Conservation (phyloP, 2,797 vertebrate genomes). For the Sus cebifrons region DNA sequence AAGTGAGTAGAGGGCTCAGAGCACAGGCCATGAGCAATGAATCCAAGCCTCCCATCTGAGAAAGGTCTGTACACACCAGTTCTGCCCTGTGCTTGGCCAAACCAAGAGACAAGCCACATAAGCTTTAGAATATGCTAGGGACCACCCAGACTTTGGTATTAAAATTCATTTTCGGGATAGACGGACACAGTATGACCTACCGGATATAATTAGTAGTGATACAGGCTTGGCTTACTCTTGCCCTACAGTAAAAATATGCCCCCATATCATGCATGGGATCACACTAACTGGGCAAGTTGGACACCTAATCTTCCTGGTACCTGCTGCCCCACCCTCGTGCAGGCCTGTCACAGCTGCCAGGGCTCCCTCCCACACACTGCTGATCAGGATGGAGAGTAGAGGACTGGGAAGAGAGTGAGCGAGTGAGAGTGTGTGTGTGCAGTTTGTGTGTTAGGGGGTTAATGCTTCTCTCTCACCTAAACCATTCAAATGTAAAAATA, state of each 20-base stretch:
- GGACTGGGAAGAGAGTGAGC: background rate
- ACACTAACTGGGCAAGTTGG: slow-evolving; percentile 5
- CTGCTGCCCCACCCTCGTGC: background rate
- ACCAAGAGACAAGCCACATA: background rate
- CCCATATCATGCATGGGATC: background rate
- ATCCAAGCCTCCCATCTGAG: background rate
- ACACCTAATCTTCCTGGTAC: slow-evolving; percentile 30
- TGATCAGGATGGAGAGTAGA: background rate
- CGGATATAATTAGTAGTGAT: slow-evolving; percentile 74
- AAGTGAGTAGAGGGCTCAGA: background rate
- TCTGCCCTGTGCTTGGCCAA: background rate
- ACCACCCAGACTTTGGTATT: background rate
- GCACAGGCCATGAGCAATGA: background rate
- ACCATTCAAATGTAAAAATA: background rate
- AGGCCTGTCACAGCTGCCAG: slow-evolving; percentile 4
- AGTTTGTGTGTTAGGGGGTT: too few species aligned
- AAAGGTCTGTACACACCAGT: background rate
- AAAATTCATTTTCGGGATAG: slow-evolving; percentile 27
- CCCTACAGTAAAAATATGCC: slow-evolving; percentile 66
- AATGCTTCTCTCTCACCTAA: background rate
- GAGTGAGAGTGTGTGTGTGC: too few species aligned
- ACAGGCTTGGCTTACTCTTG: slow-evolving; percentile 55
- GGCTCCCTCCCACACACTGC: background rate
- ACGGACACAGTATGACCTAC: background rate
- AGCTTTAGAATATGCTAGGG: background rate